Conservation (phyloP, 2,113 vertebrate species). For the Gymnocephalus cernua region DNA sequence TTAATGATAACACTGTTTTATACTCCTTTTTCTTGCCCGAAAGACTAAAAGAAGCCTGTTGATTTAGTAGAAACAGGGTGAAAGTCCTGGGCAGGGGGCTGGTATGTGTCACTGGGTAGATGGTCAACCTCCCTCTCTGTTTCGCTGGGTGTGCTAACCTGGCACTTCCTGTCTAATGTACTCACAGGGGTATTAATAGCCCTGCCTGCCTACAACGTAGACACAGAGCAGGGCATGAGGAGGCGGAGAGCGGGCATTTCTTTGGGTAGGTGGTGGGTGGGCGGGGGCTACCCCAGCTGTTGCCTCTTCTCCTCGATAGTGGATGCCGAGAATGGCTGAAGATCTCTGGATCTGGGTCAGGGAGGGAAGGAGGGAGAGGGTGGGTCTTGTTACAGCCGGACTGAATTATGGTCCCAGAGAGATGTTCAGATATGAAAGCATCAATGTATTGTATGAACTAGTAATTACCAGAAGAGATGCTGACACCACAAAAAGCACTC, state of each 20-base stretch:
- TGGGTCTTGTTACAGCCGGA: slow-evolving; percentile 59
- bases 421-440: slow-evolving; percentile 22
- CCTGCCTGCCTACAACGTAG: slow-evolving; percentile 9
- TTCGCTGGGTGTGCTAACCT: slow-evolving; percentile 29
- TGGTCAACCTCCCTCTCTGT: neutral
- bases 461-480: neutral
- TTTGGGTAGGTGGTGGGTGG: neutral
- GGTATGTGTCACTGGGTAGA: slow-evolving; percentile 14
- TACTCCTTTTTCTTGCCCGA: neutral
- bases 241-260: neutral
- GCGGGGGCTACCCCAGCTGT: slow-evolving; percentile 65
- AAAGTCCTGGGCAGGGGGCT: slow-evolving; percentile 2
- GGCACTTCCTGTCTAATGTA: slow-evolving; percentile 48
- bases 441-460: slow-evolving; percentile 18
- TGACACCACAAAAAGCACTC: neutral
- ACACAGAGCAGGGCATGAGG: slow-evolving; percentile 28
- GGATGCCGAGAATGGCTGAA: slow-evolving; percentile 65
- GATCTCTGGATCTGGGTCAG: slow-evolving; percentile 69
- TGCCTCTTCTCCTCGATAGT: slow-evolving; percentile 70
- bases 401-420: slow-evolving; percentile 39
- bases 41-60: neutral
- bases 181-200: slow-evolving; percentile 66
- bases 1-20: neutral
- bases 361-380: neutral
- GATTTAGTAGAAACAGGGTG: neutral